Evolutionary conservation across 2,888 invertebrate species (phyloP).

Genomic region (Elaeidobius kamerunicus): DNA sequence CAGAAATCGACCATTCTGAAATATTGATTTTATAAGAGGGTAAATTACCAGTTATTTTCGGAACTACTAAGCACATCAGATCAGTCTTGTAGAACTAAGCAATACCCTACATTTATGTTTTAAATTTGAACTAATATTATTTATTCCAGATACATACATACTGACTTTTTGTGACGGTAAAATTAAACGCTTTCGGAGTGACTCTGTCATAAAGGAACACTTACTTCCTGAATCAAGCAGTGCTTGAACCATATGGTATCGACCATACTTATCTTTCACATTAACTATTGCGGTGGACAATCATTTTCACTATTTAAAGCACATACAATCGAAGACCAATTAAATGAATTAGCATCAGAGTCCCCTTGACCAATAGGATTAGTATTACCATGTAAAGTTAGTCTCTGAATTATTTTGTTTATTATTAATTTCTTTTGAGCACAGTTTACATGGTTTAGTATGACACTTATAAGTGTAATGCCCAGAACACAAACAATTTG

Average conservation of each 20-base stretch:
- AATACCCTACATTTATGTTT: conserved; percentile 5
- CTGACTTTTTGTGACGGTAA: background rate
- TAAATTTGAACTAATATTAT: conserved; percentile 4
- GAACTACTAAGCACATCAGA: conserved; percentile 5
- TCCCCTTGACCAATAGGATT: too few relatives aligned
- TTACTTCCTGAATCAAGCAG: conserved; percentile 11
- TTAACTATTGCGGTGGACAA: background rate
- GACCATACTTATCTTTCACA: background rate
- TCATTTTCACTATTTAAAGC: background rate
- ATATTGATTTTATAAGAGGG: conserved; percentile 5
- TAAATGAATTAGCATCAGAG: background rate
- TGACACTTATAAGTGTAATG: too few relatives aligned
- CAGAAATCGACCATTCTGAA: conserved; percentile 8
- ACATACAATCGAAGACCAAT: background rate
- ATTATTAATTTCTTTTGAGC: too few relatives aligned
- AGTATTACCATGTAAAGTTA: too few relatives aligned
- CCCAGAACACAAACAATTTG: background rate
- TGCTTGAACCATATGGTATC: conserved; percentile 8
- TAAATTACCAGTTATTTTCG: conserved; percentile 7
- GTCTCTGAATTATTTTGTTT: too few relatives aligned
- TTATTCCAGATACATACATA: conserved; percentile 6
- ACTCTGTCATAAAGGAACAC: conserved; percentile 11
- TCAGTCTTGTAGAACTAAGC: conserved; percentile 2
- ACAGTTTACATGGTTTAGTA: too few relatives aligned
- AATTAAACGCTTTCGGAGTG: conserved; percentile 1